These are phyloP conservation scores for Ditylenchus dipsaci DNA, from an alignment of 1,140 invertebrate species.

Conservation along the genomic window DNA sequence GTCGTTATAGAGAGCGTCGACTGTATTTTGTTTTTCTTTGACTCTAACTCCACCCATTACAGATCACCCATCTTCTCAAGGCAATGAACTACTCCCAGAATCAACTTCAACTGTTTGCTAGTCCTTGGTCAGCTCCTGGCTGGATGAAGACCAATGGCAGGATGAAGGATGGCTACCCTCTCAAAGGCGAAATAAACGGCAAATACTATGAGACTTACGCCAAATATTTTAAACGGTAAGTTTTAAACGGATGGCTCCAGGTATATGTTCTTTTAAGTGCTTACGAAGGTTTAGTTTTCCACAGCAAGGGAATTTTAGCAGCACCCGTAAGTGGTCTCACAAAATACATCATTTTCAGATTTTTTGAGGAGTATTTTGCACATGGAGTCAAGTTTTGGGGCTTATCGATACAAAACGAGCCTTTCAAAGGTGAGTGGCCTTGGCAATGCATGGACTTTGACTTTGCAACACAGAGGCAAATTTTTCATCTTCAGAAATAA, in stretches of 20 bases:
- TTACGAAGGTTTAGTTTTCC: too few relatives aligned
- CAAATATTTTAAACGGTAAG: constrained; percentile 71
- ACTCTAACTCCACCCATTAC: not conserved
- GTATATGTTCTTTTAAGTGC: too few relatives aligned
- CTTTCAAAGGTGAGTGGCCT: constrained; percentile 59
- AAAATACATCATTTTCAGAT: constrained; percentile 59
- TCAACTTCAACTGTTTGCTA: constrained; percentile 65
- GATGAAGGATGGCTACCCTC: constrained; percentile 61
- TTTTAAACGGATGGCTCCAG: not conserved
- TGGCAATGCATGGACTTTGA: constrained; percentile 75
- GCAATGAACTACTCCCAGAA: constrained; percentile 60
- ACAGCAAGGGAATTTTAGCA: too few relatives aligned
- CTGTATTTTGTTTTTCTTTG: not conserved
- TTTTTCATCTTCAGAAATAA: too few relatives aligned
- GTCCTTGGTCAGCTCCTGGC: constrained; percentile 76
- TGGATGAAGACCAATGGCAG: constrained; percentile 86
- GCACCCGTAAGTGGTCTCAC: too few relatives aligned
- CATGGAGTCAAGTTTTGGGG: constrained; percentile 66
- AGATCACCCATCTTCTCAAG: constrained; percentile 68
- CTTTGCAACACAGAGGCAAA: constrained; percentile 61
- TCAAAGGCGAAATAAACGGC: constrained; percentile 64
- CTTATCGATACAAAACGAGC: constrained; percentile 67
- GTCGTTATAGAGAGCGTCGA: too few relatives aligned
- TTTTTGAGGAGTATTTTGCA: constrained; percentile 65
- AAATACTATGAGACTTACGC: constrained; percentile 75